A percentile compares a stretch with the other conserved stretches of the same genome.
Conservation (phyloP, 2,797 vertebrate genomes). For the Rhynchotus rufescens region DNA sequence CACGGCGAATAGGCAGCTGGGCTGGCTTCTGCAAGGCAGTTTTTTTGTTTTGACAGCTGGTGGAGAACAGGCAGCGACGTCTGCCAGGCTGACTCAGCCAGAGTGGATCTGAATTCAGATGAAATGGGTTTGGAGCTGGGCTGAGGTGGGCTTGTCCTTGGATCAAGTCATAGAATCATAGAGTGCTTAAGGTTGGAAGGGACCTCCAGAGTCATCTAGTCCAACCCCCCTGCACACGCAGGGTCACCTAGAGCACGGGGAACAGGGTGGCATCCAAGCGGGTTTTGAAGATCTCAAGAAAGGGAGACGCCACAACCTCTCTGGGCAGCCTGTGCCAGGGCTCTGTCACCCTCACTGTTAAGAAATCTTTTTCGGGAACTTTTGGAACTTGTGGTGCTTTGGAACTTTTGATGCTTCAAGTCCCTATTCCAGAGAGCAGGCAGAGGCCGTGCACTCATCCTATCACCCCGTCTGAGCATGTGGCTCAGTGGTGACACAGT, state of each 20-base stretch:
- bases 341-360: no score
- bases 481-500: background rate
- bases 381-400: no score
- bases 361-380: no score
- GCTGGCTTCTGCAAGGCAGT: slow-evolving; percentile 40
- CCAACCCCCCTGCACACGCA: no score
- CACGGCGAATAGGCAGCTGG: slow-evolving; percentile 1
- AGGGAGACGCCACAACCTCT: no score
- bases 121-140: background rate
- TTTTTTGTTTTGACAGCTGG: slow-evolving; percentile 49
- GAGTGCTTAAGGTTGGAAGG: no score
- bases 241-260: no score
- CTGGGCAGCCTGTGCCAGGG: no score
- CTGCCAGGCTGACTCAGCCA: slow-evolving; percentile 53
- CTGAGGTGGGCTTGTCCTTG: slow-evolving; percentile 1
- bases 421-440: background rate
- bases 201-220: no score
- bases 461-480: accelerated
- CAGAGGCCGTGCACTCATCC: background rate
- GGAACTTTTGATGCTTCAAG: background rate
- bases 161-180: background rate
- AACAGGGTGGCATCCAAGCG: no score
- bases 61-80: background rate
- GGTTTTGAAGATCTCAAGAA: no score
- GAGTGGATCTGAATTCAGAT: slow-evolving; percentile 13